Conservation (phyloP, 1,140 invertebrate species). For the Drosophila jambulina region DNA sequence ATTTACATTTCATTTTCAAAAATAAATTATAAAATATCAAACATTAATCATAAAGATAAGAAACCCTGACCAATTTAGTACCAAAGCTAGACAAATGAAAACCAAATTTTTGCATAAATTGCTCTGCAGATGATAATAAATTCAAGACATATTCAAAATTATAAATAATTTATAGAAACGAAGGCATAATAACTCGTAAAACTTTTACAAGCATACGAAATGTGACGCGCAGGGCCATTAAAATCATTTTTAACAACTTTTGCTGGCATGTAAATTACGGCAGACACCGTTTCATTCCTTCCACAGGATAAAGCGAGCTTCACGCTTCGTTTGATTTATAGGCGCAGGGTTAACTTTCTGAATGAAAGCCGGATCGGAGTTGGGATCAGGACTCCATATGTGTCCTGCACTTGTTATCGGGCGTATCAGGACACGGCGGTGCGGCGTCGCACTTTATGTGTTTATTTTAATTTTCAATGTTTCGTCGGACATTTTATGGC, state of each 20-base stretch:
- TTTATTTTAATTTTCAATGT: constrained; percentile 82
- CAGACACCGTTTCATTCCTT: constrained; percentile 38
- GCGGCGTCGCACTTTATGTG: constrained; percentile 59
- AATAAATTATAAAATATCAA: not conserved
- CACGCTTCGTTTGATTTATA: constrained; percentile 78
- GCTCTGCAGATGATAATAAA: constrained; percentile 13
- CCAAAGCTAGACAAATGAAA: not conserved
- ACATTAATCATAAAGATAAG: not conserved
- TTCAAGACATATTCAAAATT: constrained; percentile 26
- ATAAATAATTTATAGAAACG: constrained; percentile 47
- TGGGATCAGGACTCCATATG: constrained; percentile 33
- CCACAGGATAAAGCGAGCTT: constrained; percentile 65
- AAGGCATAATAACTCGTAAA: constrained; percentile 54
- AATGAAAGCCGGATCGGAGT: constrained; percentile 39
- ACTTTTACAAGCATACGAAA: constrained; percentile 51
- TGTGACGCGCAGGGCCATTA: constrained; percentile 50
- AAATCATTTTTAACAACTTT: constrained; percentile 62
- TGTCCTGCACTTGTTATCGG: constrained; percentile 63
- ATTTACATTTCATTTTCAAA: not conserved
- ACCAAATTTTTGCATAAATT: constrained; percentile 1
- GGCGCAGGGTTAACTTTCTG: constrained; percentile 36
- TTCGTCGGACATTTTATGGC: constrained; percentile 64
- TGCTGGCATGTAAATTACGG: constrained; percentile 56
- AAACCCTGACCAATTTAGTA: not conserved
- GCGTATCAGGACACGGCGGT: constrained; percentile 25